Percentiles rank a stretch among this genome's conserved stretches.
These are phyloP conservation scores for Corbicula japonica DNA, from an alignment of 2,888 invertebrate species.

Conservation along the genomic window DNA sequence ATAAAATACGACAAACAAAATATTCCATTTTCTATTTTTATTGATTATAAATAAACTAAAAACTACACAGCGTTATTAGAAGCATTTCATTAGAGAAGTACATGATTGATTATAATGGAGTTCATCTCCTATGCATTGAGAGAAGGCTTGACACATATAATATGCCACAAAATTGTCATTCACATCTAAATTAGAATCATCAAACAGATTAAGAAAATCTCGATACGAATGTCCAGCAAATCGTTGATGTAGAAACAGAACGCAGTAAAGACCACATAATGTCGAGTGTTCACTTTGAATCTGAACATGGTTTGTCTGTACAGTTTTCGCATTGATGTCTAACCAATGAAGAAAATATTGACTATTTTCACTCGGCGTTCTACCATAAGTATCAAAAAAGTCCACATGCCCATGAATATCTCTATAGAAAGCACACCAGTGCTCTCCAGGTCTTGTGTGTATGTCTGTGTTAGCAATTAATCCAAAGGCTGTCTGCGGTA, in stretches of 20 bases:
- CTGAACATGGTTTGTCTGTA: neutral
- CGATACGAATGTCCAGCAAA: neutral
- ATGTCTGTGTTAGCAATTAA: too few relatives aligned
- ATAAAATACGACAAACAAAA: neutral
- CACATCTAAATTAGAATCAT: neutral
- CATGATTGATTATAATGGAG: constrained; percentile 6
- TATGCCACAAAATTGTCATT: constrained; percentile 8
- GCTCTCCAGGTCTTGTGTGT: too few relatives aligned
- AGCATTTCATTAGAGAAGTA: neutral
- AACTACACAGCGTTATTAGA: neutral
- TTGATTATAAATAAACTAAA: neutral
- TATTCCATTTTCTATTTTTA: neutral
- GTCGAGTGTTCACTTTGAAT: constrained; percentile 24
- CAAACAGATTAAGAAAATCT: constrained; percentile 6
- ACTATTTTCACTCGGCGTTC: neutral
- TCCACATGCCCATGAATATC: constrained; percentile 4
- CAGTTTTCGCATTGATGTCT: neutral
- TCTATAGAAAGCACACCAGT: too few relatives aligned
- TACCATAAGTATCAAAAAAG: constrained; percentile 9
- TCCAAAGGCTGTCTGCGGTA: too few relatives aligned
- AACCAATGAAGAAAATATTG: neutral
- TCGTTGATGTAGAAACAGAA: constrained; percentile 21
- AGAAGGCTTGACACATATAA: neutral
- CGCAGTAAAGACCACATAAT: constrained; percentile 16
- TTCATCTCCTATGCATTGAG: constrained; percentile 7